Evolutionary conservation across 2,113 vertebrate genomes (phyloP), one percentile per base, ranked within the genome.

Genomic region (Phyllostomus discolor): DNA sequence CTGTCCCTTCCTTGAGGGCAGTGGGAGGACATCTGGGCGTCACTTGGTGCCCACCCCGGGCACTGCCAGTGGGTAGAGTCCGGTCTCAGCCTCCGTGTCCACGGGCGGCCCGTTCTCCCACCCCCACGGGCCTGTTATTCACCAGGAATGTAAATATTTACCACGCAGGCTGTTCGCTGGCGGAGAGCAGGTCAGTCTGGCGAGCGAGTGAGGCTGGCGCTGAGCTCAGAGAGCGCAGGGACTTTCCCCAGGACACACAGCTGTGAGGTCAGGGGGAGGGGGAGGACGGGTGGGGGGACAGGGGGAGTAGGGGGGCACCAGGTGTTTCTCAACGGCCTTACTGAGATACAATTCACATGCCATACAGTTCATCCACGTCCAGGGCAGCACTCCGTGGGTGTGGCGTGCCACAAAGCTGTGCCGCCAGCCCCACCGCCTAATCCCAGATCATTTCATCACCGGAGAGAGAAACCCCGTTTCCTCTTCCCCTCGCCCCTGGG

Each of bases 371-470:
- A 33, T 28, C 57, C 48, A 6, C 20, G 5, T 5, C 43, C 41
- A 82, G 78, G 35, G 52, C 35, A 46, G 22, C 8, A 1, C 73
- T 28, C 62, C 10, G 43, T 33, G 8, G 73, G 35, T 62, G 88
- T 3, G 17, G 31, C 7, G 0, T 10, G 11, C 1, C 15, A 20
- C 62, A 7, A 26, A 17, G 14, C 54, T 67, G 54, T 62, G 46
- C 43, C 66, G 78, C 46, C n/a, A 24, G 31, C 50, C n/a, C n/a
- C 4, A 31, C 46, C 28, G 7, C 15, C 54, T 64, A 54, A 57
- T 67, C 46, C 88, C 89, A 85, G 91, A 88, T n/a, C 57, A 43
- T 75, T 54, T 33, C 81, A 84, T 83, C 81, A 28, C 59, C 22
- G 10, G 64, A 72, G 54, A 57, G 80, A 46, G 75, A 67, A 69